These are phyloP conservation scores for Caenorhabditis sp. DNA, from an alignment of 2,888 invertebrate species.

Conservation along the genomic window DNA sequence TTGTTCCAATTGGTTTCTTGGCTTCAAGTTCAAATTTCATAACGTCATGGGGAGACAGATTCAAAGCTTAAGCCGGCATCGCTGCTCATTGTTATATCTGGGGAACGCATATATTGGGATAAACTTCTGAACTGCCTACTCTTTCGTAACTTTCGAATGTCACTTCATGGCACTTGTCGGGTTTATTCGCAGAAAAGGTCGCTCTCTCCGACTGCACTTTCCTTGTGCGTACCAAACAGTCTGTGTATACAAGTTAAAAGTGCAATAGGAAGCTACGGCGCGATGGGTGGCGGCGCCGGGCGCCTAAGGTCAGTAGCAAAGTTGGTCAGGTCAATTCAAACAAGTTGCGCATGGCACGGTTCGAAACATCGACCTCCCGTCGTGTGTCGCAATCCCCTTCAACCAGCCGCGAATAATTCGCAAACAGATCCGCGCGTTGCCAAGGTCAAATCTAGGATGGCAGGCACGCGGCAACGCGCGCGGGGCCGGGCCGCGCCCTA, in stretches of 20 bases:
- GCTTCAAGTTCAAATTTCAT: conserved; percentile 57
- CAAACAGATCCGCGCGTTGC: conserved; percentile 54
- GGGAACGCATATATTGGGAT: conserved; percentile 1
- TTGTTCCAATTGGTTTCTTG: conserved; percentile 49
- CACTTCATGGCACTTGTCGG: conserved; percentile 50
- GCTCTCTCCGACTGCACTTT: conserved; percentile 32
- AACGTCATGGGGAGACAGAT: conserved; percentile 39
- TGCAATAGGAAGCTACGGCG: conserved; percentile 33
- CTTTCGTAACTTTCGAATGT: conserved; percentile 52
- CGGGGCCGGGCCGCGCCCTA: conserved; percentile 54
- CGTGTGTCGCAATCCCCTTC: conserved; percentile 40
- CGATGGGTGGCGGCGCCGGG: conserved; percentile 40
- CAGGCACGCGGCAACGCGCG: conserved; percentile 53
- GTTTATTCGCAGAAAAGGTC: conserved; percentile 15
- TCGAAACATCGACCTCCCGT: conserved; percentile 15
- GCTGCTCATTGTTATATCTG: no score
- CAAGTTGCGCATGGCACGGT: conserved; percentile 55
- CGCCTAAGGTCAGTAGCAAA: conserved; percentile 52
- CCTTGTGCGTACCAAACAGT: conserved; percentile 28
- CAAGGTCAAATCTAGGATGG: conserved; percentile 58
- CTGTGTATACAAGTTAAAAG: conserved; percentile 52
- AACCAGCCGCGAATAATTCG: conserved; percentile 41
- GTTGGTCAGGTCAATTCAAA: conserved; percentile 46
- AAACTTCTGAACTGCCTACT: background rate
- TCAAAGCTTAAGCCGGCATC: background rate